phyloP scores from a whole-genome alignment of 2,797 vertebrate species.

The Hybognathus amarus region DNA sequence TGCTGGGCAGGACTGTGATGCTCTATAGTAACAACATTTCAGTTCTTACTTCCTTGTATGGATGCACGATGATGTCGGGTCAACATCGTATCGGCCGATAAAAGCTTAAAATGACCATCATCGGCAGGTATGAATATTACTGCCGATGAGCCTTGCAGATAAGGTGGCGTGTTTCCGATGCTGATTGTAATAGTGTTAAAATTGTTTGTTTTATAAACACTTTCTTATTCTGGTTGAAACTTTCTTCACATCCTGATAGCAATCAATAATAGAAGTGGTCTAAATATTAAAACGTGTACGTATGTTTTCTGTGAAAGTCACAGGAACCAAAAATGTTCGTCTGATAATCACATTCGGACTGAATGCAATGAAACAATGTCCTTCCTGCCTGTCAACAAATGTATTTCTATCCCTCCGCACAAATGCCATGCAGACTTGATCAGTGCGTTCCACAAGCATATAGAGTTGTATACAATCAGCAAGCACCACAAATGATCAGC shows the following conservation, averaged over 20 bases:
- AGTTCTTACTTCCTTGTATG: too few relatives aligned
- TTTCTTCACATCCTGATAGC: neutral
- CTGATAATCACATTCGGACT: neutral
- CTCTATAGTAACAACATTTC: too few relatives aligned
- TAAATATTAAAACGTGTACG: neutral
- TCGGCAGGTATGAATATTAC: too few relatives aligned
- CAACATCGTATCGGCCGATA: too few relatives aligned
- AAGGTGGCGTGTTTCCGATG: too few relatives aligned
- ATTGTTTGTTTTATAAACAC: neutral
- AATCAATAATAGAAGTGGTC: neutral
- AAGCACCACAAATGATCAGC: neutral
- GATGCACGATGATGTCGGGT: too few relatives aligned
- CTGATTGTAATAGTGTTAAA: too few relatives aligned
- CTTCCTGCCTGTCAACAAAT: too few relatives aligned
- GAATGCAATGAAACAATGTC: neutral
- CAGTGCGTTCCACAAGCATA: too few relatives aligned
- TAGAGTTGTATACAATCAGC: neutral
- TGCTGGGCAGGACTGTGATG: too few relatives aligned
- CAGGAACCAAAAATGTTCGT: neutral
- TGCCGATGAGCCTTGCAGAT: too few relatives aligned
- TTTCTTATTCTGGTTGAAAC: neutral
- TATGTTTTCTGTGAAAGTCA: neutral
- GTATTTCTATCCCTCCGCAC: neutral
- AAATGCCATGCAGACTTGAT: neutral
- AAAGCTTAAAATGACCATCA: too few relatives aligned